Evolutionary conservation across 2,797 vertebrate genomes (phyloP).

Genomic region (Lepus oiostolus): DNA sequence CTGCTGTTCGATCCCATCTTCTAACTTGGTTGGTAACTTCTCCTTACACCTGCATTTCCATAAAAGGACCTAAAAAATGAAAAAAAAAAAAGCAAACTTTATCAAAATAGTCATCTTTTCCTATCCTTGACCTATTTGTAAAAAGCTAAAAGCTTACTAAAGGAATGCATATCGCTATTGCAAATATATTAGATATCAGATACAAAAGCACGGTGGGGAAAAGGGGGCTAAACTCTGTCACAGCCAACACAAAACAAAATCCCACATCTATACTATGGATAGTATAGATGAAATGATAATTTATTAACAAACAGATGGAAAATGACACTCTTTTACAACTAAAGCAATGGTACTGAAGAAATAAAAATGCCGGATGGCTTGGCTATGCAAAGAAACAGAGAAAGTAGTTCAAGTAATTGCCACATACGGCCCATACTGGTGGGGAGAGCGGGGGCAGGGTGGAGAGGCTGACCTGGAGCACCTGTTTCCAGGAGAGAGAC

Average conservation of each 20-base stretch:
- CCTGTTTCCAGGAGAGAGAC: background rate
- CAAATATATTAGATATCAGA: slow-evolving; percentile 23
- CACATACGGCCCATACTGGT: background rate
- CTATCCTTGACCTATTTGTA: background rate
- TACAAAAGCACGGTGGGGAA: background rate
- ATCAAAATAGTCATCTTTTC: slow-evolving; percentile 30
- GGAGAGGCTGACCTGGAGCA: background rate
- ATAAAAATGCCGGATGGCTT: background rate
- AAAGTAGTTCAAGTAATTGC: background rate
- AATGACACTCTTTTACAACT: slow-evolving; percentile 9
- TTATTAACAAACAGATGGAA: background rate
- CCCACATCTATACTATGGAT: too few relatives aligned
- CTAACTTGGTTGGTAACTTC: slow-evolving; percentile 35
- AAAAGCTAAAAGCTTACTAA: background rate
- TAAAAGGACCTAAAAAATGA: slow-evolving; percentile 8
- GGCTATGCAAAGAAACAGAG: background rate
- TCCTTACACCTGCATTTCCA: slow-evolving; percentile 88
- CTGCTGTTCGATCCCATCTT: slow-evolving; percentile 98
- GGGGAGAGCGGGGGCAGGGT: background rate
- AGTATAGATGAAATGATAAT: background rate
- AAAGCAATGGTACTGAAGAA: background rate
- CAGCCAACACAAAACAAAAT: background rate
- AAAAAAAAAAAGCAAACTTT: slow-evolving; percentile 30
- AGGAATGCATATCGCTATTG: slow-evolving; percentile 12
- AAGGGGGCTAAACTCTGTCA: background rate